These are phyloP conservation scores for Clarias gariepinus DNA, from an alignment of 2,113 vertebrate genomes.

Conservation along the genomic window DNA sequence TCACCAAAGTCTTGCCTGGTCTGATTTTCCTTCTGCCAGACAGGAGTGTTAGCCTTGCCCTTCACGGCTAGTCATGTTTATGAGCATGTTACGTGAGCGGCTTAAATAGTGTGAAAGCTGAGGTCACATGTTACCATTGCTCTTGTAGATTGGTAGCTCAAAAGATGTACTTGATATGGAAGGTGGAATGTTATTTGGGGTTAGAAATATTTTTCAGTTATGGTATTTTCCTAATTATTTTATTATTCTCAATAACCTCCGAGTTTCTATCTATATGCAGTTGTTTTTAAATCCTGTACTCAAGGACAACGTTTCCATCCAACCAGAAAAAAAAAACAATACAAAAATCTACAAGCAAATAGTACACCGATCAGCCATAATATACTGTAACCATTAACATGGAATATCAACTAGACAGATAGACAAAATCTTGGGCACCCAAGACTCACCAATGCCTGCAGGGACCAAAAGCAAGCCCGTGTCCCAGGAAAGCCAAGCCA, in stretches of 20 bases:
- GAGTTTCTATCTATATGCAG: background rate
- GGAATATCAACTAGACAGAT: too few relatives aligned
- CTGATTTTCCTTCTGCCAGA: background rate
- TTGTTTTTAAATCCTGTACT: background rate
- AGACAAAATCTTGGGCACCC: too few relatives aligned
- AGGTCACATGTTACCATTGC: background rate
- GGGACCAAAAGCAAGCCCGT: too few relatives aligned
- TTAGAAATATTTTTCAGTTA: background rate
- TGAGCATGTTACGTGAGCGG: background rate
- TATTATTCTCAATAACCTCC: background rate
- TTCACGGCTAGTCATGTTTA: background rate
- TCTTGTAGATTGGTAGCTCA: background rate
- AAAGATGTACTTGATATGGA: background rate
- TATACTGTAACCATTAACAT: too few relatives aligned
- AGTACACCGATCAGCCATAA: too few relatives aligned
- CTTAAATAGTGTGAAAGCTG: background rate
- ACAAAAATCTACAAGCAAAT: too few relatives aligned
- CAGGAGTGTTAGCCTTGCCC: background rate
- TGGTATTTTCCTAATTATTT: background rate
- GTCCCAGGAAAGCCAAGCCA: too few relatives aligned
- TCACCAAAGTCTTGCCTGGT: background rate
- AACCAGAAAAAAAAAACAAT: background rate
- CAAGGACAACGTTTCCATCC: background rate
- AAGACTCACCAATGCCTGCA: too few relatives aligned
- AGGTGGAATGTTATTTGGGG: background rate